Percentiles rank a stretch among this genome's conserved stretches.
These are phyloP conservation scores for Pomacea maculata DNA, from an alignment of 1,140 invertebrate species.

Conservation along the genomic window DNA sequence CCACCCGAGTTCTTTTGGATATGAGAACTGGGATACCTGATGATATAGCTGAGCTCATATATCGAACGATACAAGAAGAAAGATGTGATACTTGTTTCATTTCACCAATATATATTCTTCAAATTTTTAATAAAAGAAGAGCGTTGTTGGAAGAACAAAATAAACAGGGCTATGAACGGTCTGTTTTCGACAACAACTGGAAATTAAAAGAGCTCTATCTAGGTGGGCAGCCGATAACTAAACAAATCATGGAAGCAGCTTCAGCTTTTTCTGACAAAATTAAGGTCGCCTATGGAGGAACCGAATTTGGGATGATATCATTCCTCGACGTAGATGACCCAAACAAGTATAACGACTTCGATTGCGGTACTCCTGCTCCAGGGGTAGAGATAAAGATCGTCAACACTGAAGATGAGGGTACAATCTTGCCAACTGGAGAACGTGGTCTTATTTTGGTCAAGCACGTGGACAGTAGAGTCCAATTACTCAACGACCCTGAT, in stretches of 20 bases:
- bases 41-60: background rate
- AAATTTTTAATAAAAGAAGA: background rate
- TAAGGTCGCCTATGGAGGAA: background rate
- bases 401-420: background rate
- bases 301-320: background rate
- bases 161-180: too few species aligned
- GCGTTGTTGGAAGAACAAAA: background rate
- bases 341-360: background rate
- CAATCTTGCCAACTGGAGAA: background rate
- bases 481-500: background rate
- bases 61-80: background rate
- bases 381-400: constrained; percentile 8
- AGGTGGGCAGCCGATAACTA: background rate
- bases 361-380: background rate
- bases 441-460: constrained; percentile 3
- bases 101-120: background rate
- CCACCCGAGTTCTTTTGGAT: constrained; percentile 4
- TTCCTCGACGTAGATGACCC: background rate
- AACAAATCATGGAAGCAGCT: background rate
- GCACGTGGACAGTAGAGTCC: background rate
- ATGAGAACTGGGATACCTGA: background rate
- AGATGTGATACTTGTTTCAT: background rate
- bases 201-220: background rate
- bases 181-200: background rate
- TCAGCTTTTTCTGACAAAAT: background rate